These are phyloP conservation scores for Cheumatopsyche charites DNA, from an alignment of 1,140 invertebrate species.

Conservation along the genomic window DNA sequence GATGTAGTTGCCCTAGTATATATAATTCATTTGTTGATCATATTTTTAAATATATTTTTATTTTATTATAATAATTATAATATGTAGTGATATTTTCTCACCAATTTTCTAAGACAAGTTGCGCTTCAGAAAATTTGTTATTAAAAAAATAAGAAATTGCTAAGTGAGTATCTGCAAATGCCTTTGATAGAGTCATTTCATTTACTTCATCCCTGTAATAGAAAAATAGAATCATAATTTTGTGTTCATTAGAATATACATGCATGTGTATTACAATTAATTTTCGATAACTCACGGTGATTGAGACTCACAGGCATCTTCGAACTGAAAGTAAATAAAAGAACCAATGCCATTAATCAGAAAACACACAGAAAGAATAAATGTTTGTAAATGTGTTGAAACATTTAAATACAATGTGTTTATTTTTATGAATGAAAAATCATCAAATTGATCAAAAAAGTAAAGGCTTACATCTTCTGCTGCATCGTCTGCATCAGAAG, in stretches of 20 bases:
- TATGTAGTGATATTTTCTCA: too few species aligned
- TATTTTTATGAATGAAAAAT: too few species aligned
- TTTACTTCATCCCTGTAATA: not conserved
- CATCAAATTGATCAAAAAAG: too few species aligned
- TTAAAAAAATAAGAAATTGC: constrained; percentile 86
- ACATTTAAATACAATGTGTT: too few species aligned
- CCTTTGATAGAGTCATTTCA: constrained; percentile 66
- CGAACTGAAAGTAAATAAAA: constrained; percentile 41
- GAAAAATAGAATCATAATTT: not conserved
- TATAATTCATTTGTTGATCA: not conserved
- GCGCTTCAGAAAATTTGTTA: constrained; percentile 84
- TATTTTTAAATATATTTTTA: too few species aligned
- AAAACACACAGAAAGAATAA: too few species aligned
- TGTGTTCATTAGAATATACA: constrained; percentile 4
- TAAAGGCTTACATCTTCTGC: constrained; percentile 19
- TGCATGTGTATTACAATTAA: not conserved
- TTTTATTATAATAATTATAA: too few species aligned
- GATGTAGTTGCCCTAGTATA: constrained; percentile 76
- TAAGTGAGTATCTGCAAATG: constrained; percentile 70
- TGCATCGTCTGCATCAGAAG: constrained; percentile 23
- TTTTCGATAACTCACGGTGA: constrained; percentile 29
- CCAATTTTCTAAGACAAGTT: constrained; percentile 76
- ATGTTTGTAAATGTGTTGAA: too few species aligned
- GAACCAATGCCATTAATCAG: too few species aligned
- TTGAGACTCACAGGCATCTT: constrained; percentile 41